Conservation (phyloP, 2,888 invertebrate species). For the Allacma fusca region DNA sequence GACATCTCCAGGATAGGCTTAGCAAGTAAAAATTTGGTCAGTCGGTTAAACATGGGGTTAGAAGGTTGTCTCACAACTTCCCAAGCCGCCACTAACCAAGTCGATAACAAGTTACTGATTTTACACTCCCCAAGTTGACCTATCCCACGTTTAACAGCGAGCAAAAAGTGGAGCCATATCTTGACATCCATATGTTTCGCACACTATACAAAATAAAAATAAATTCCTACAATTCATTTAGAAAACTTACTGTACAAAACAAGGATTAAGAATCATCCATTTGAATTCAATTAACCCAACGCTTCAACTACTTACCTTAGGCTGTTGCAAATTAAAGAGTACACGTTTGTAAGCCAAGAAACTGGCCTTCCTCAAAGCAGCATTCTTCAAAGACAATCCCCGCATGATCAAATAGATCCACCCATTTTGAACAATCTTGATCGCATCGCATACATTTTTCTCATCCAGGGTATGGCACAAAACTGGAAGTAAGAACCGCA, state of each 20-base stretch:
- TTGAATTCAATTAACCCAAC: neutral
- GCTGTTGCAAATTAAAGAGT: slow-evolving; percentile 52
- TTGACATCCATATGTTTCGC: slow-evolving; percentile 52
- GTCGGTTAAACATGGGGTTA: slow-evolving; percentile 53
- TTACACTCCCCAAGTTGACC: slow-evolving; percentile 49
- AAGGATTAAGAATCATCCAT: no score
- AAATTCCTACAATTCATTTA: no score
- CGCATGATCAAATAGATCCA: slow-evolving; percentile 59
- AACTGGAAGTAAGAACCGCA: slow-evolving; percentile 56
- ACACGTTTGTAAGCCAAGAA: slow-evolving; percentile 55
- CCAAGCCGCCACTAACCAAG: slow-evolving; percentile 56
- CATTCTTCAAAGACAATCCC: slow-evolving; percentile 53
- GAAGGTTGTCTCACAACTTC: slow-evolving; percentile 53
- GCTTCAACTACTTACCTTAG: slow-evolving; percentile 45
- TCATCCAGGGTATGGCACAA: slow-evolving; percentile 56
- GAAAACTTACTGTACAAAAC: no score
- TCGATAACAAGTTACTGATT: slow-evolving; percentile 53
- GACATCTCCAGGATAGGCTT: slow-evolving; percentile 56
- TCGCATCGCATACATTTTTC: slow-evolving; percentile 58
- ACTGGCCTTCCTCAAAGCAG: slow-evolving; percentile 47
- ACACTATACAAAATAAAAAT: slow-evolving; percentile 44
- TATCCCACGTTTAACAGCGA: slow-evolving; percentile 52
- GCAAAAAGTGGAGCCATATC: slow-evolving; percentile 59
- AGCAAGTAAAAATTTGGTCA: slow-evolving; percentile 56
- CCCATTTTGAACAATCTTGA: slow-evolving; percentile 54